Base-by-base conservation (phyloP, 1,140 invertebrate genomes). In the Neoseiulus cucumeris region DNA sequence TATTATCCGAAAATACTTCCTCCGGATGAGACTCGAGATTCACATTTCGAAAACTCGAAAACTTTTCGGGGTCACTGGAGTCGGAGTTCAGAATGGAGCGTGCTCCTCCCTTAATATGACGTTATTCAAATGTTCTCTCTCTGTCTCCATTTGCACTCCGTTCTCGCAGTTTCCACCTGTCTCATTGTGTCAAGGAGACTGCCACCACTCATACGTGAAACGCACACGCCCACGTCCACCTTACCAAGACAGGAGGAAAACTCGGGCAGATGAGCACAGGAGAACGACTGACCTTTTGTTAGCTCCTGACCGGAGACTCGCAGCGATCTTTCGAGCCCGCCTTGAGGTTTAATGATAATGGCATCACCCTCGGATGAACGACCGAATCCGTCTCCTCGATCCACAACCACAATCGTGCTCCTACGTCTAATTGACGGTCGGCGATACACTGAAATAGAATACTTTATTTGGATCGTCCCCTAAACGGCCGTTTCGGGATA, bases 331-430 rank as follows among this genome's bases (percentile, higher is more conserved):
- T 59, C 51, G 14, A 59, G 22, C 17, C 51, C 9, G 51, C 22
- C 14, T 25, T 59, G 51, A 2, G 51, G 51, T 20, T 59, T 59
- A 25, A 59, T 59, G 1, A 59, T 59, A 9, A 59, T 59, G 22
- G 22, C 51, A 25, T 59, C 51, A 12, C 51, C 51, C 2, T 33
- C 51, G 14, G 51, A 33, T 14, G 33, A 59, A 17, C 51, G 51
- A 20, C 51, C 51, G 51, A 59, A 59, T 20, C 51, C 51, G 33
- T 59, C 51, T 17, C 51, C 51, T 59, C 22, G 51, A 25, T 59
- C 51, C 25, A 59, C 51, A 2, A 59, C 22, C 14, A 59, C 51
- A 9, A 59, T 59, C 9, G 51, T 59, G 33, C 51, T 59, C 14
- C 51, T 25, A 2, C 51, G 51, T 29, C 51, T 25, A 9, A 59